Evolutionary conservation across 1,140 invertebrate genomes (phyloP).

Genomic region (Drosophila hydei): DNA sequence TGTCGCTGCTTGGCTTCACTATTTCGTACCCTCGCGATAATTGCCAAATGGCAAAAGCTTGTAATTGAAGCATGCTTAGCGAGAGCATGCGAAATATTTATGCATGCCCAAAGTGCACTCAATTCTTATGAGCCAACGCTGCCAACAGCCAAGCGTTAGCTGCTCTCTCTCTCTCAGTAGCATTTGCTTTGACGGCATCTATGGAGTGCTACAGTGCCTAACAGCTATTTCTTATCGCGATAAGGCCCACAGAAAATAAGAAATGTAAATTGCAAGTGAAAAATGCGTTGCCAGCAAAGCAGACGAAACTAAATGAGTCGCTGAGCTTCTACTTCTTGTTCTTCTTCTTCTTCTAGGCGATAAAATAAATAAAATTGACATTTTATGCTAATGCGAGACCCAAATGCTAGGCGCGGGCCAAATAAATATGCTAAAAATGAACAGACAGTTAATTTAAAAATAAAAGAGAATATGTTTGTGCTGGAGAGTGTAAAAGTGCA

Average conservation of each 20-base stretch:
- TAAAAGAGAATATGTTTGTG: not conserved
- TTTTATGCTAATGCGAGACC: constrained; percentile 69
- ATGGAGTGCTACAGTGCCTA: not conserved
- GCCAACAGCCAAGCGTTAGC: not conserved
- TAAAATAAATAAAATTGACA: constrained; percentile 81
- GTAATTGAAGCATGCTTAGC: constrained; percentile 38
- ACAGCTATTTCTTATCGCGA: constrained; percentile 15
- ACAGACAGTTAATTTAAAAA: constrained; percentile 21
- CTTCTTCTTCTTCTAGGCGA: constrained; percentile 40
- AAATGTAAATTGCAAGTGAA: constrained; percentile 45
- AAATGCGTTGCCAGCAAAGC: constrained; percentile 45
- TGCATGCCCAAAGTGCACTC: constrained; percentile 26
- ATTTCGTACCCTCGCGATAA: constrained; percentile 33
- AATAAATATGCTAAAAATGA: constrained; percentile 68
- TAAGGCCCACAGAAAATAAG: constrained; percentile 8
- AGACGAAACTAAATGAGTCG: constrained; percentile 45
- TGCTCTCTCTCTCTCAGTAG: not conserved
- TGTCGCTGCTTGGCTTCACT: constrained; percentile 2
- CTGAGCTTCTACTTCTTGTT: constrained; percentile 37
- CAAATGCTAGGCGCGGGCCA: constrained; percentile 29
- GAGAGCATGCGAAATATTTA: constrained; percentile 19
- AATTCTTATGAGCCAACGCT: constrained; percentile 9
- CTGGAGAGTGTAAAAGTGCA: not conserved
- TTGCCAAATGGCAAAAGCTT: constrained; percentile 27
- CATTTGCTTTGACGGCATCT: not conserved